A percentile compares a stretch with the other conserved stretches of the same genome.
Evolutionary conservation across 92 coral and sea anemone species (phyloP).

Genomic region (Palythoa caribaeorum): DNA sequence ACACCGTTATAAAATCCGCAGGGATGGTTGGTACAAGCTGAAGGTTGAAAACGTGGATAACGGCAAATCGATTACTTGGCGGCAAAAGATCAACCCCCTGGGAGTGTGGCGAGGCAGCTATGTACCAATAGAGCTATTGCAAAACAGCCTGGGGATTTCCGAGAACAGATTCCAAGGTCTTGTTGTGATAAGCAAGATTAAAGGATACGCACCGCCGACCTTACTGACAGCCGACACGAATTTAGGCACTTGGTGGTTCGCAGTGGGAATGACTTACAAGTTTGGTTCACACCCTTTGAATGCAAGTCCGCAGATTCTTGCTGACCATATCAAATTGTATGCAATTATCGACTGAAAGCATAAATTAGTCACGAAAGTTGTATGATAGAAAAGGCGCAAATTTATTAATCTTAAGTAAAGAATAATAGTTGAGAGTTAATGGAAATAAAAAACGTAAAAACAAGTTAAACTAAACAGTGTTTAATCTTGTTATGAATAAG

Average conservation of each 20-base stretch:
- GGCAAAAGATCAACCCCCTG: conserved; percentile 35
- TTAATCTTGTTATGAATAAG: too few species aligned
- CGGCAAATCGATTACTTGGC: conserved; percentile 32
- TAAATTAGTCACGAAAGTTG: too few species aligned
- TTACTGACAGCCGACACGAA: conserved; percentile 27
- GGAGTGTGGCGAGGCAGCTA: conserved; percentile 43
- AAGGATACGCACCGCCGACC: conserved; percentile 1
- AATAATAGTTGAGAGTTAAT: too few species aligned
- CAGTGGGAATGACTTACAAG: conserved; percentile 13
- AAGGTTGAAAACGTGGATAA: conserved; percentile 13
- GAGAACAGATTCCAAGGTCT: conserved; percentile 33
- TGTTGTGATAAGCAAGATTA: neutral
- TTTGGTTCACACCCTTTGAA: conserved; percentile 25
- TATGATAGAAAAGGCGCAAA: too few species aligned
- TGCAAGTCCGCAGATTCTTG: conserved; percentile 1
- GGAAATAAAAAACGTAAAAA: too few species aligned
- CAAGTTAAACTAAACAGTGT: too few species aligned
- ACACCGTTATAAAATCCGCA: neutral
- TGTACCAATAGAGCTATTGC: conserved; percentile 29
- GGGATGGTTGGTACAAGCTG: conserved; percentile 45
- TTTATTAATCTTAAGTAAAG: too few species aligned
- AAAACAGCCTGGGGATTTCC: conserved; percentile 33
- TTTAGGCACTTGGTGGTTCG: conserved; percentile 24
- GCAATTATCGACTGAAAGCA: conserved; percentile 27
- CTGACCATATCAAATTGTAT: conserved; percentile 29